Base-by-base conservation (phyloP, 2,888 invertebrate species). In the Sphinx pinastri region DNA sequence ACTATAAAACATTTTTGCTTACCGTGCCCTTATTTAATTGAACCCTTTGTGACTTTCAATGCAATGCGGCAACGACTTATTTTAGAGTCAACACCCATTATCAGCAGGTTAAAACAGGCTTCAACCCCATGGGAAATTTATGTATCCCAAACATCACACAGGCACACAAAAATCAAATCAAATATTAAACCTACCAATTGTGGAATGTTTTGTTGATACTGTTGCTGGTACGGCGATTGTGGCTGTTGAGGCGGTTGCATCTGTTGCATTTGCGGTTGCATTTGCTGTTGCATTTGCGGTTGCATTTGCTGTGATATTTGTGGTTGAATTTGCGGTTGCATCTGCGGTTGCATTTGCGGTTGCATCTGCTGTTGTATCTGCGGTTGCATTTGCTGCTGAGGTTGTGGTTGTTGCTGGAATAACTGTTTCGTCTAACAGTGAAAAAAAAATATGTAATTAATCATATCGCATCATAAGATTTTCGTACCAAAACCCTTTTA, bases 151-250 rank as follows among this genome's bases (percentile, higher is more conserved):
- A 55, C 52, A 47, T 10, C 19, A 68, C 57, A 55, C 57, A 68
- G 54, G 14, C 68, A 12, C 70, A 70, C 59, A 59, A 71, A 69
- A 57, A 25, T 57, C 59, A 67, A 14, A 54, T 60, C 51, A 49
- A 25, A 58, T 58, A 1, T 63, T 7, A 57, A 31, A 84, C 94
- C 94, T 80, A 95, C 95, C 85, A 94, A 81, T 80, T 93, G 94
- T 89, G 94, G 94, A 91, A 94, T 93, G 92, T 94, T 94, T 69
- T 88, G 89, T 84, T 88, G 93, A 77, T 86, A 91, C 67, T 87
- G 89, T 76, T 87, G 89, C 73, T 90, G 93, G 74, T 85, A 90
- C 72, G 92, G 94, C 74, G 95, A 95, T 76, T 94, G 91, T 71
- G 94, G 94, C 63, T 80, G 84, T 80, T 82, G 75, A 38, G 79